A percentile compares a stretch with the other conserved stretches of the same genome.
phyloP scores from a whole-genome alignment of 1,140 invertebrate species.

The Heliconius hewitsoni region DNA sequence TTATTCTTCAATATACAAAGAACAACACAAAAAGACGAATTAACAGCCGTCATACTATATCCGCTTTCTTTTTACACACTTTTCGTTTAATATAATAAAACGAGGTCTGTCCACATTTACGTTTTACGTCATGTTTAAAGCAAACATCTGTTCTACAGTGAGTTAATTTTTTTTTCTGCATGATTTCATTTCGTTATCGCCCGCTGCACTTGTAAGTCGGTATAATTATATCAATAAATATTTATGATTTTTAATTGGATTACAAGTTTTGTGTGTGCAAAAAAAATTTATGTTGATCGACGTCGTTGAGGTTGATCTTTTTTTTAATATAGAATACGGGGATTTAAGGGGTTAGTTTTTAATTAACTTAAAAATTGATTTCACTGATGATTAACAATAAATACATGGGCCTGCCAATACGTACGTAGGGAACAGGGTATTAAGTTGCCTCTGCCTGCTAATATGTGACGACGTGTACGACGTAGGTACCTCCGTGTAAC shows the following conservation, averaged over 20 bases:
- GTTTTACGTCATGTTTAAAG: neutral
- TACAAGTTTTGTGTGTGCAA: neutral
- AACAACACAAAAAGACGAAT: neutral
- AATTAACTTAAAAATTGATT: too few relatives aligned
- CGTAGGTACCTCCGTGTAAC: too few relatives aligned
- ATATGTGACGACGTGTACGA: too few relatives aligned
- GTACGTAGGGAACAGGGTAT: too few relatives aligned
- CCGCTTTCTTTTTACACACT: slow-evolving; percentile 12
- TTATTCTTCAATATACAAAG: slow-evolving; percentile 6
- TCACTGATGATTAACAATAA: too few relatives aligned
- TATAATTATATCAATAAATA: neutral
- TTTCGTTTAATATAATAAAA: neutral
- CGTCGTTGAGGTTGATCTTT: neutral
- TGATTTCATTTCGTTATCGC: neutral
- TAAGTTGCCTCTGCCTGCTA: too few relatives aligned
- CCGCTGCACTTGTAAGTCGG: neutral
- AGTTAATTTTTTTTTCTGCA: neutral
- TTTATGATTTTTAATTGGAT: slow-evolving; percentile 6
- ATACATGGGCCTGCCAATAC: too few relatives aligned
- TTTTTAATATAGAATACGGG: neutral
- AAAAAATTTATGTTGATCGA: too few relatives aligned
- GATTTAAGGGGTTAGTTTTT: too few relatives aligned
- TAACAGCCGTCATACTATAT: neutral
- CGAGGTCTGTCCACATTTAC: neutral
- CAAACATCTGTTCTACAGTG: neutral